Conservation (phyloP, 2,888 invertebrate genomes). For the Dryobota labecula region DNA sequence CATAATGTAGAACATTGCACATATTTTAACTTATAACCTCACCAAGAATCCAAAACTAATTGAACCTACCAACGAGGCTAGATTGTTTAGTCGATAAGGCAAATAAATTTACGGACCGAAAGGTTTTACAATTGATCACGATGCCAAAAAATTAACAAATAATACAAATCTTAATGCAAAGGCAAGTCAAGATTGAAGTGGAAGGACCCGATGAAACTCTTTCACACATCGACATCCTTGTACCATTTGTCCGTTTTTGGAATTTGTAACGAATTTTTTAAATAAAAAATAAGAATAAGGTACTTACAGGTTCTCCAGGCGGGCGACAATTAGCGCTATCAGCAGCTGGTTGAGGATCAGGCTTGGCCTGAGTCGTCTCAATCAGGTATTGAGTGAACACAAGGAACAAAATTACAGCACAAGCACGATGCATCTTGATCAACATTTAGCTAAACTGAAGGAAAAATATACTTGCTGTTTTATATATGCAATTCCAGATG, state of each 20-base stretch:
- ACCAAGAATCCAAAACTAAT: conserved; percentile 15
- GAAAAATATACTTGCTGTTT: conserved; percentile 11
- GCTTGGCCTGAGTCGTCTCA: conserved; percentile 23
- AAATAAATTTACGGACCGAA: background rate
- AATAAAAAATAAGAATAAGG: background rate
- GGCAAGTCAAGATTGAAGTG: background rate
- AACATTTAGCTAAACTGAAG: conserved; percentile 23
- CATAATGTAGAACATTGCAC: conserved; percentile 1
- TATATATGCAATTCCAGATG: conserved; percentile 13
- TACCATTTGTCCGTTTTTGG: background rate
- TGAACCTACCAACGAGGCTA: background rate
- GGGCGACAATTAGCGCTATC: conserved; percentile 9
- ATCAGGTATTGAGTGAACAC: conserved; percentile 42
- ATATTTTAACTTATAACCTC: conserved; percentile 11
- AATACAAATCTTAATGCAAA: background rate
- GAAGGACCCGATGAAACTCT: too few relatives aligned
- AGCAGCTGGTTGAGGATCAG: conserved; percentile 10
- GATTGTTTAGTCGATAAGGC: background rate
- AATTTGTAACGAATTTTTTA: background rate
- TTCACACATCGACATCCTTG: background rate
- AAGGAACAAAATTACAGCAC: conserved; percentile 57
- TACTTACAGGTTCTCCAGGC: conserved; percentile 48
- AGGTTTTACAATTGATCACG: background rate
- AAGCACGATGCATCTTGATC: conserved; percentile 66
- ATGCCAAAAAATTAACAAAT: background rate